phyloP scores from a whole-genome alignment of 2,113 vertebrate species.

The Bubo blakistoni region DNA sequence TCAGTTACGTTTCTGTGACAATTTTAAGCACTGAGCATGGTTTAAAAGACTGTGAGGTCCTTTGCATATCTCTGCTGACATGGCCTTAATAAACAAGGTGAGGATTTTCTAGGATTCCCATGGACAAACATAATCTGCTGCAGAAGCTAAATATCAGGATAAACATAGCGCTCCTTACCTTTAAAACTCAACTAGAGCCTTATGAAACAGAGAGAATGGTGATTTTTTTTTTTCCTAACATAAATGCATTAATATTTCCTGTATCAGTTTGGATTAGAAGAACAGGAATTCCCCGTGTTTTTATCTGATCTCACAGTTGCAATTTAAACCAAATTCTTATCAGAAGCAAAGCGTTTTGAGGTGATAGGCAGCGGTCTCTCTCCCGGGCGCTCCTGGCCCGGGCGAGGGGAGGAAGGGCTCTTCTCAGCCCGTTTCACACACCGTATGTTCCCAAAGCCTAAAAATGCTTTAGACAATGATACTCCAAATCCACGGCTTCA shows the following conservation, averaged over 20 bases:
- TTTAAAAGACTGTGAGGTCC: background rate
- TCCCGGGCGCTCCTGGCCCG: background rate
- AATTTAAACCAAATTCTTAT: background rate
- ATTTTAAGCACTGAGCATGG: background rate
- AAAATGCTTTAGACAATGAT: background rate
- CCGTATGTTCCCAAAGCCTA: background rate
- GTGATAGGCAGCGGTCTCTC: background rate
- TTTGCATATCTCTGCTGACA: background rate
- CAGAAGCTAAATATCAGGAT: background rate
- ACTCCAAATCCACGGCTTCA: background rate
- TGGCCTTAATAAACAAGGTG: background rate
- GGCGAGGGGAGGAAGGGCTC: background rate
- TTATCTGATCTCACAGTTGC: background rate
- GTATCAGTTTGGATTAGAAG: background rate
- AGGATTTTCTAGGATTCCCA: slow-evolving; percentile 25
- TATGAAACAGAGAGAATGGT: background rate
- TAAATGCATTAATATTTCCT: background rate
- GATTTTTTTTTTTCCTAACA: background rate
- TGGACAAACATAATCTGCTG: background rate
- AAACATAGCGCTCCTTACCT: background rate
- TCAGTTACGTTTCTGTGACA: background rate
- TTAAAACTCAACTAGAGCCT: background rate
- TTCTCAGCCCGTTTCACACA: background rate
- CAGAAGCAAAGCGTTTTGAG: background rate
- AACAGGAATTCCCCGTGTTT: background rate